These are phyloP conservation scores for Propsilocerus akamusi DNA, from an alignment of 1,140 invertebrate genomes.

Conservation along the genomic window DNA sequence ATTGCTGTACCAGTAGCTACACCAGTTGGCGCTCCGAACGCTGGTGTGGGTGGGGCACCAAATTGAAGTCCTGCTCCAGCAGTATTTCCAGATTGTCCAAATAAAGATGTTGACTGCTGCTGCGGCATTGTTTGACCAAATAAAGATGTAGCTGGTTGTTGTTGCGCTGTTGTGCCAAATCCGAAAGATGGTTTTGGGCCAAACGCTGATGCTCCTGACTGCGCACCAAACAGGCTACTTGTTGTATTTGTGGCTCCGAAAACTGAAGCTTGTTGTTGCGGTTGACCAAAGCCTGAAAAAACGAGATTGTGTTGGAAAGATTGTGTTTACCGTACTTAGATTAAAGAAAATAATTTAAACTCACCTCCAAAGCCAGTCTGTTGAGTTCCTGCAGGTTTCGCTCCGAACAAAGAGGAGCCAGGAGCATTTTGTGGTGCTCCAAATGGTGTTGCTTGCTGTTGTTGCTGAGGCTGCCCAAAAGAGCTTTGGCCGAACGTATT, in stretches of 20 bases:
- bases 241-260: slow-evolving; percentile 4
- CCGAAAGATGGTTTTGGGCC: slow-evolving; percentile 28
- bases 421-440: too few relatives aligned
- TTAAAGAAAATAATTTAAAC: too few relatives aligned
- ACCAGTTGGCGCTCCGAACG: slow-evolving; percentile 18
- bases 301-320: too few relatives aligned
- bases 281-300: slow-evolving; percentile 4
- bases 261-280: slow-evolving; percentile 11
- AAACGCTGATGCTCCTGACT: slow-evolving; percentile 26
- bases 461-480: too few relatives aligned
- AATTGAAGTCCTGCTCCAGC: slow-evolving; percentile 35
- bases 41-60: slow-evolving; percentile 25
- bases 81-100: slow-evolving; percentile 37
- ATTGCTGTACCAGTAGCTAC: slow-evolving; percentile 49
- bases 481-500: too few relatives aligned
- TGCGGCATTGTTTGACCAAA: slow-evolving; percentile 30
- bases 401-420: too few relatives aligned
- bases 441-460: too few relatives aligned
- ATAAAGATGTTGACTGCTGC: slow-evolving; percentile 27
- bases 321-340: too few relatives aligned
- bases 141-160: slow-evolving; percentile 26
- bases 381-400: too few relatives aligned
- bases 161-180: slow-evolving; percentile 39
- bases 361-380: too few relatives aligned
- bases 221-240: slow-evolving; percentile 26